These are phyloP conservation scores for Enteromius unitaeniatus DNA, from an alignment of 2,797 vertebrate species.

Conservation along the genomic window DNA sequence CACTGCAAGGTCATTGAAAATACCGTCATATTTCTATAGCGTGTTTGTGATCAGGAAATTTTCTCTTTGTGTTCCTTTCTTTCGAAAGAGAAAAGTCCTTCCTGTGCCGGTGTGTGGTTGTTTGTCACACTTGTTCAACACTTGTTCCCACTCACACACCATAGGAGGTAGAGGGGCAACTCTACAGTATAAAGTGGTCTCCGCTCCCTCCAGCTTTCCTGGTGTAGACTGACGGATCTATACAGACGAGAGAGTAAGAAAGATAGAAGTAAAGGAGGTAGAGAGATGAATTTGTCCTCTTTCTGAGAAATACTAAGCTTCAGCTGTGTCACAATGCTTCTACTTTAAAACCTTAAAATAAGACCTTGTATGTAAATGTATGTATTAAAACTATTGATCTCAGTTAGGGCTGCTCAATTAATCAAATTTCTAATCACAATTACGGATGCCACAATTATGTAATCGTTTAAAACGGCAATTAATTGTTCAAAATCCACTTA, in stretches of 20 bases:
- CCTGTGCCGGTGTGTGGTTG: background rate
- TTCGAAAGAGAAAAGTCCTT: background rate
- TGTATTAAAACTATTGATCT: background rate
- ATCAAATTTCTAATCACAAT: too few relatives aligned
- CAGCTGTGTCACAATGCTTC: background rate
- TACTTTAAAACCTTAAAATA: background rate
- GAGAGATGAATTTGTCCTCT: constrained; percentile 27
- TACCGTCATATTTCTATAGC: constrained; percentile 1
- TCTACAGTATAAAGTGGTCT: constrained; percentile 64
- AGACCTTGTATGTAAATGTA: background rate
- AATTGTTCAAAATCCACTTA: too few relatives aligned
- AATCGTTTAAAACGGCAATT: too few relatives aligned
- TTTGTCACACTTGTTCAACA: constrained; percentile 26
- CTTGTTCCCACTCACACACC: background rate
- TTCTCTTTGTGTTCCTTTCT: background rate
- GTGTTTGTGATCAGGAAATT: background rate
- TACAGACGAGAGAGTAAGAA: constrained; percentile 61
- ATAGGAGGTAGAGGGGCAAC: constrained; percentile 65
- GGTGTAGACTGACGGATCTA: constrained; percentile 69
- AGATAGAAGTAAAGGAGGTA: constrained; percentile 52
- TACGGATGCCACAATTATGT: too few relatives aligned
- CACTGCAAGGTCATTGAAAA: constrained; percentile 36
- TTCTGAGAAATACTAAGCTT: background rate
- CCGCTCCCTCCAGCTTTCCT: constrained; percentile 62
- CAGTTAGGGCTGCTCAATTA: too few relatives aligned